phyloP scores from a whole-genome alignment of 2,888 invertebrate species.

The Cheilosia variabilis region DNA sequence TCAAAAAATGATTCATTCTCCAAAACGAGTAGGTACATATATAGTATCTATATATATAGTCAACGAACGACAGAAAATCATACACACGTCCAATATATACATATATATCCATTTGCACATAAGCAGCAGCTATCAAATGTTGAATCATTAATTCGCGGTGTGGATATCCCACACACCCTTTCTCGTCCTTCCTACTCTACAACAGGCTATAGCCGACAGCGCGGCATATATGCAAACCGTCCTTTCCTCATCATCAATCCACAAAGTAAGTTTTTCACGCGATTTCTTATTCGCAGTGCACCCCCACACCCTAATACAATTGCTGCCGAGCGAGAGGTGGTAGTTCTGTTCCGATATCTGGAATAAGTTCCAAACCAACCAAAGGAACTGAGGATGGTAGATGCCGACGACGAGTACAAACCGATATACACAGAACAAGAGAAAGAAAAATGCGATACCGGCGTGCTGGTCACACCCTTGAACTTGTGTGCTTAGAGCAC shows the following conservation, averaged over 20 bases:
- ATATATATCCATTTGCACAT: conserved; percentile 15
- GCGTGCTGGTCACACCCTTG: conserved; percentile 83
- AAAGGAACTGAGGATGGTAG: conserved; percentile 44
- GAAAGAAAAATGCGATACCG: conserved; percentile 66
- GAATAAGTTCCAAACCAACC: conserved; percentile 33
- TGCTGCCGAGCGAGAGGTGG: conserved; percentile 10
- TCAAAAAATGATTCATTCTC: conserved; percentile 67
- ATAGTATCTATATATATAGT: conserved; percentile 10
- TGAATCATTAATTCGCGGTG: conserved; percentile 73
- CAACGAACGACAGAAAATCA: conserved; percentile 38
- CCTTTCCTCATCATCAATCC: conserved; percentile 11
- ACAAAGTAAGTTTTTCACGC: conserved; percentile 61
- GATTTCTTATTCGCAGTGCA: conserved; percentile 55
- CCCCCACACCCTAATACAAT: conserved; percentile 62
- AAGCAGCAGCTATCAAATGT: conserved; percentile 63
- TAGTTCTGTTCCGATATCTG: background rate
- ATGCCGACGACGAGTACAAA: conserved; percentile 52
- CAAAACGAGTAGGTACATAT: conserved; percentile 51
- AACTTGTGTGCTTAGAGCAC: conserved; percentile 79
- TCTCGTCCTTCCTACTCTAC: conserved; percentile 64
- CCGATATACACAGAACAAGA: conserved; percentile 15
- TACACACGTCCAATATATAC: conserved; percentile 39
- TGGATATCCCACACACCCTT: conserved; percentile 73
- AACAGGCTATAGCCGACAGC: conserved; percentile 19
- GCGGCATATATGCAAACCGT: conserved; percentile 49